Conservation (phyloP, 1,140 invertebrate genomes). For the Dryas iulia region DNA sequence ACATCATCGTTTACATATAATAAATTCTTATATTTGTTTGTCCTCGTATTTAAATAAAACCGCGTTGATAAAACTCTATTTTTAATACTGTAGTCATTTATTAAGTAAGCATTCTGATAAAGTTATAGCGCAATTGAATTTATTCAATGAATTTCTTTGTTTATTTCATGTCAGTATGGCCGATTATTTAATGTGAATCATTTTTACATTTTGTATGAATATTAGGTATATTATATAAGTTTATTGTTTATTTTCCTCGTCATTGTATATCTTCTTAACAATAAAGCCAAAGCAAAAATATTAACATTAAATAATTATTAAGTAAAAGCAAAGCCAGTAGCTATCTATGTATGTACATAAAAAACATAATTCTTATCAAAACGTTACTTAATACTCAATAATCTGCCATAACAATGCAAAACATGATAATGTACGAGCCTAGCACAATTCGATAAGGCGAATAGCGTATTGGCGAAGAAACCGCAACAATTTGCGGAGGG, state of each 20-base stretch:
- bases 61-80: slow-evolving; percentile 11
- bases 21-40: slow-evolving; percentile 12
- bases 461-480: slow-evolving; percentile 40
- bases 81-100: slow-evolving; percentile 11
- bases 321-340: not conserved
- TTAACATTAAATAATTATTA: too few species aligned
- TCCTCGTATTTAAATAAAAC: slow-evolving; percentile 9
- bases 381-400: not conserved
- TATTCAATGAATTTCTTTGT: not conserved
- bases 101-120: not conserved
- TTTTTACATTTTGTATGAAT: not conserved
- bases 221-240: too few species aligned
- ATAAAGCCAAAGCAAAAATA: not conserved
- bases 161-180: not conserved
- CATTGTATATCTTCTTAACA: not conserved
- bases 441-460: slow-evolving; percentile 16
- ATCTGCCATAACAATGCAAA: slow-evolving; percentile 25
- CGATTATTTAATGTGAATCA: not conserved
- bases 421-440: slow-evolving; percentile 10
- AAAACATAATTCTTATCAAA: not conserved
- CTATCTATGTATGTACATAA: not conserved
- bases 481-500: slow-evolving; percentile 57
- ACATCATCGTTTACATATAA: slow-evolving; percentile 3
- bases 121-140: not conserved
- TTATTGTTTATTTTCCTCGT: not conserved